These are phyloP conservation scores for Melieria omissa DNA, from an alignment of 2,888 invertebrate species.

Conservation along the genomic window DNA sequence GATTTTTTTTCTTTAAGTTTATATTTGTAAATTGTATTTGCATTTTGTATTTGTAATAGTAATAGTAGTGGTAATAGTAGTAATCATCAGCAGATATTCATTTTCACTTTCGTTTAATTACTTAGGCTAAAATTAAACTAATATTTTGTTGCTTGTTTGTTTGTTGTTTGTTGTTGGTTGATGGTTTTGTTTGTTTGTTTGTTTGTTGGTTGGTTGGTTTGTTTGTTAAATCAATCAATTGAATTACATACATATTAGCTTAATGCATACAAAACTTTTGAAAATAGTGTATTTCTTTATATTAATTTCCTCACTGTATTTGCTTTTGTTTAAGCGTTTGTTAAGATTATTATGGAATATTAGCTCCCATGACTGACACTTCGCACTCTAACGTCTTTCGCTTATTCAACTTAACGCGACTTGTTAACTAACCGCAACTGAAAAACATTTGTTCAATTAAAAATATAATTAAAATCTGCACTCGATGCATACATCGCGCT, in stretches of 20 bases:
- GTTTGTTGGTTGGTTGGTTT: neutral
- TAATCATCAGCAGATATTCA: conserved; percentile 24
- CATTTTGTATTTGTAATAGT: conserved; percentile 18
- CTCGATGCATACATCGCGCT: conserved; percentile 2
- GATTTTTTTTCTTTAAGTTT: too few species aligned
- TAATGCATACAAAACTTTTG: neutral
- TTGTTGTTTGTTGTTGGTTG: neutral
- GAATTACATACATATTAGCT: neutral
- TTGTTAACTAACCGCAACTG: neutral
- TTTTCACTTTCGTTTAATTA: neutral
- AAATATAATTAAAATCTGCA: too few species aligned
- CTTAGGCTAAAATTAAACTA: conserved; percentile 14
- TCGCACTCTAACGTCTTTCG: neutral
- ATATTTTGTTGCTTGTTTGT: conserved; percentile 4
- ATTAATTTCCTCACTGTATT: neutral
- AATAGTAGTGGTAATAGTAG: conserved; percentile 25
- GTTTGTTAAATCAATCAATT: neutral
- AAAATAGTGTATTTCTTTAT: neutral
- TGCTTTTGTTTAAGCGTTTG: neutral
- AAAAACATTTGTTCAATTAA: neutral
- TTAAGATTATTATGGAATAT: too few species aligned
- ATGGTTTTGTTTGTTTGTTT: too few species aligned
- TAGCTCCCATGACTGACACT: too few species aligned
- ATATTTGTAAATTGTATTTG: conserved; percentile 38
- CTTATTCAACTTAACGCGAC: neutral